Conservation (phyloP, 2,113 vertebrate species). For the Mastomys natalensis region DNA sequence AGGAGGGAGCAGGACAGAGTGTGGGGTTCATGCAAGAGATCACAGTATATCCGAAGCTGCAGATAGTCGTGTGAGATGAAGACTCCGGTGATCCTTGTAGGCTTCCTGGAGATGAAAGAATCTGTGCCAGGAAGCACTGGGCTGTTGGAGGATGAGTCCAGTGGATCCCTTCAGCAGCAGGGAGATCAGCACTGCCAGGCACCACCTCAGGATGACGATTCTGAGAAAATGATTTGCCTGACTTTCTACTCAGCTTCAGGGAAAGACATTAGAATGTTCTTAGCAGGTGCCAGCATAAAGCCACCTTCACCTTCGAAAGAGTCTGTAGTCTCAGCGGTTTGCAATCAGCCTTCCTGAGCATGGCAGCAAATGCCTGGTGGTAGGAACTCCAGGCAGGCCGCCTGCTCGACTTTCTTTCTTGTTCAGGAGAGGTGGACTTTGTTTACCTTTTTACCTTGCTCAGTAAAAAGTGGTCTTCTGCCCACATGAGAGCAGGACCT, state of each 20-base stretch:
- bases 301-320: not conserved
- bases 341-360: not conserved
- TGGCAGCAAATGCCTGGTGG: not conserved
- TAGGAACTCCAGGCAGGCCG: not conserved
- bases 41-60: not conserved
- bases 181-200: not conserved
- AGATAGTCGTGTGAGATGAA: not conserved
- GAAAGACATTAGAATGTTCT: not conserved
- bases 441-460: not conserved
- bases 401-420: not conserved
- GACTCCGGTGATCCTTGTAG: not conserved
- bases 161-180: not conserved
- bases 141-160: not conserved
- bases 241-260: not conserved
- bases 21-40: not conserved
- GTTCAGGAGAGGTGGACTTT: no score
- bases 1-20: not conserved
- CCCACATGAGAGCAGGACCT: not conserved
- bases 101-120: not conserved
- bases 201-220: not conserved
- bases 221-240: not conserved
- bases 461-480: conserved; percentile 39
- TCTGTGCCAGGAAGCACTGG: not conserved
- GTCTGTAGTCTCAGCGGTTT: not conserved
- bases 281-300: not conserved